These are phyloP conservation scores for Eledona agricola DNA, from an alignment of 2,888 invertebrate species.

Conservation along the genomic window DNA sequence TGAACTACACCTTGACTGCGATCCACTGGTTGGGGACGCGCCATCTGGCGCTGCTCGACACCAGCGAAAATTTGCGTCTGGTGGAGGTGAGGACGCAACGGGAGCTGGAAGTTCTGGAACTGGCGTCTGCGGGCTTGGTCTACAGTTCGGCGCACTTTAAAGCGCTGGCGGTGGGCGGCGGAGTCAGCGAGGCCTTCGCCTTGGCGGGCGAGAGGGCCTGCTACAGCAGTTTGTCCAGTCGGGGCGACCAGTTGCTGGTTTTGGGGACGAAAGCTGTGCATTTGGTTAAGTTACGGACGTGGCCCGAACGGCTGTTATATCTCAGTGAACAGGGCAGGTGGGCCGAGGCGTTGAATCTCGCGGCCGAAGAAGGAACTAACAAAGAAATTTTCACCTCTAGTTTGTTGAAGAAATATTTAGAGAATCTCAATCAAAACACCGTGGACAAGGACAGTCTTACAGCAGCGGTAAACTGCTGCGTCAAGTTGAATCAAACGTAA, in stretches of 20 bases:
- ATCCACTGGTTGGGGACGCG: conserved; percentile 84
- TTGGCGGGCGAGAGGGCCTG: conserved; percentile 77
- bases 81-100: conserved; percentile 90
- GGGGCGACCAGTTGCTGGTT: conserved; percentile 74
- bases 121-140: conserved; percentile 81
- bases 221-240: conserved; percentile 75
- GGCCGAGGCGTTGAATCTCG: conserved; percentile 67
- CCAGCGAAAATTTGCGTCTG: conserved; percentile 84
- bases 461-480: conserved; percentile 63
- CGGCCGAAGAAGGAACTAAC: conserved; percentile 63
- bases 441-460: conserved; percentile 62
- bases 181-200: conserved; percentile 84
- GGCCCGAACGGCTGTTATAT: conserved; percentile 73
- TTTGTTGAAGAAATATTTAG: conserved; percentile 60
- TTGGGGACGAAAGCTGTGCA: conserved; percentile 72
- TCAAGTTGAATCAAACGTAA: conserved; percentile 65
- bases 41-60: conserved; percentile 86
- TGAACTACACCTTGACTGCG: conserved; percentile 77
- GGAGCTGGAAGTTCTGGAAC: conserved; percentile 83
- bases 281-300: conserved; percentile 69
- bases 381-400: conserved; percentile 56
- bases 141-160: conserved; percentile 89
- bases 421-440: conserved; percentile 60
- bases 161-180: conserved; percentile 94
- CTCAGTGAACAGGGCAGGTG: conserved; percentile 68